Base-by-base conservation (phyloP, 2,797 vertebrate species). In the Sebastiscus tertius region DNA sequence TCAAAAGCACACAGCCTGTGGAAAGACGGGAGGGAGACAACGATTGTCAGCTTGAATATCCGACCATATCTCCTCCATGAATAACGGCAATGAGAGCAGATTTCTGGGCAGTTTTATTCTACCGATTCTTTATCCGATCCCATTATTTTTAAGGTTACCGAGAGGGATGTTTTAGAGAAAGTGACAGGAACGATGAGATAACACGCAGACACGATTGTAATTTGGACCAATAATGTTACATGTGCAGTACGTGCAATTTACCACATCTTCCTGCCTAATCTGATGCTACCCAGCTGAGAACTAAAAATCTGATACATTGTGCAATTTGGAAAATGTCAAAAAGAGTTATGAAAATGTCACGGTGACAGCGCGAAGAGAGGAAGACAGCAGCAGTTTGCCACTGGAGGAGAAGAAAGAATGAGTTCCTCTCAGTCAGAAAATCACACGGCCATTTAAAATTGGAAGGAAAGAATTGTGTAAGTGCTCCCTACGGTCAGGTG, bases 311-410 rank as follows among this genome's bases (percentile, higher is more conserved):
- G 73, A 88, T 74, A 78, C 61, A 72, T 58, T 12, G 69, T 67
- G 55, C 83, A 85, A 86, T 89, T 75, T 85, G 60, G 27, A 79
- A 90, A 88, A 89, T 87, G 80, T 84, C 90, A 86, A 52, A 83
- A 78, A 42, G 27, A 70, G 74, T 85, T 76, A 58, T 68, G 83
- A 78, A 88, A 89, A 90, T 91, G 89, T 89, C 87, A 89, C 61
- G 65, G 77, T 87, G 83, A 81, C 74, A 69, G 34, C 31, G 55
- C 33, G 49, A 31, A 59, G 56, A 74, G 34, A 73, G 58, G 42
- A 42, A 66, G 52, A 70, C 56, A 24, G 69, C 9, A 56, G 33
- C 22, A 64, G 82, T 88, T 71, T 85, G 22, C 56, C 64, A 69
- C n/a, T 8, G 0, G 18, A 69, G 36, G 77, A 7, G 6, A 26